Percentiles rank a stretch among this genome's conserved stretches.
Evolutionary conservation across 2,113 vertebrate species (phyloP).

Genomic region (Hirundichthys speculiger): DNA sequence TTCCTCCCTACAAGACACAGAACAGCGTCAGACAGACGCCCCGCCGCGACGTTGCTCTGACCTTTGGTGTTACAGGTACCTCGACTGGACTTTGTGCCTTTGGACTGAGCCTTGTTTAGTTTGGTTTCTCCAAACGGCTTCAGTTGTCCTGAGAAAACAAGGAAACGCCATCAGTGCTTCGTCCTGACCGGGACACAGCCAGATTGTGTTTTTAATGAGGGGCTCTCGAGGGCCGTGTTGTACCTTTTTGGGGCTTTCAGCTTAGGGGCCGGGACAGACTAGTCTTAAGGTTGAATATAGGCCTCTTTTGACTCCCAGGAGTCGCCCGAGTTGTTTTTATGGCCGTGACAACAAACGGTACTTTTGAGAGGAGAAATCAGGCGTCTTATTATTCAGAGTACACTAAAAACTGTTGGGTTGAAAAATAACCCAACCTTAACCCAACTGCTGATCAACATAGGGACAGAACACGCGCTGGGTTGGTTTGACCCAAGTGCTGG

Average conservation of each 20-base stretch:
- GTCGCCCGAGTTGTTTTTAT: slow-evolving; percentile 73
- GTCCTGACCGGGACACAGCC: too few relatives aligned
- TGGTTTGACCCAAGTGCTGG: too few relatives aligned
- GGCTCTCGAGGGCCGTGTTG: background rate
- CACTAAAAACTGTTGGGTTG: too few relatives aligned
- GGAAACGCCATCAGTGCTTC: too few relatives aligned
- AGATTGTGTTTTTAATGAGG: rapidly evolving
- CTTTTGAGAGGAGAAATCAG: slow-evolving; percentile 51
- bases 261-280: slow-evolving; percentile 90
- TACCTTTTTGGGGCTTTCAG: slow-evolving; percentile 91
- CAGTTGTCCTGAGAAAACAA: slow-evolving; percentile 84
- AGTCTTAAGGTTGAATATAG: slow-evolving; percentile 89
- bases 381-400: background rate
- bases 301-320: slow-evolving; percentile 82
- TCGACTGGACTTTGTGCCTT: slow-evolving; percentile 82
- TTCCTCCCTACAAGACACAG: slow-evolving; percentile 77
- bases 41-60: too few relatives aligned
- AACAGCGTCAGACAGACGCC: background rate
- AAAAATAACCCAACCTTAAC: too few relatives aligned
- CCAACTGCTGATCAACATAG: too few relatives aligned
- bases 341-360: slow-evolving; percentile 81
- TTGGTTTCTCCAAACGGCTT: slow-evolving; percentile 85
- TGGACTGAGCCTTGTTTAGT: slow-evolving; percentile 76
- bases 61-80: slow-evolving; percentile 66
- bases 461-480: too few relatives aligned